phyloP scores from a whole-genome alignment of 1,140 invertebrate genomes.

The Atta colombica region DNA sequence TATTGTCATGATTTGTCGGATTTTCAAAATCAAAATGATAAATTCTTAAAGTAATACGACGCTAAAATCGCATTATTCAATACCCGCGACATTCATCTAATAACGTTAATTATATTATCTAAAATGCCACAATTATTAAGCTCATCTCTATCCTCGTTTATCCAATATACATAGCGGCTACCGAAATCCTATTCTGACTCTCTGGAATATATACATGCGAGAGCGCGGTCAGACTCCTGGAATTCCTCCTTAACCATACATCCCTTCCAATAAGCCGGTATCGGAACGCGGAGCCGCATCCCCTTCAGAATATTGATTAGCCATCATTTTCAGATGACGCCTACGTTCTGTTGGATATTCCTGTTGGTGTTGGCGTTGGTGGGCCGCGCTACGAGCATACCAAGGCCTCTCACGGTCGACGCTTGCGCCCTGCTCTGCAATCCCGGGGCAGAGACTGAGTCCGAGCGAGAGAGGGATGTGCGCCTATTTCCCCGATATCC shows the following conservation, averaged over 20 bases:
- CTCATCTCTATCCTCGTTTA: background rate
- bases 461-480: constrained; percentile 20
- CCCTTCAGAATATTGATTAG: constrained; percentile 84
- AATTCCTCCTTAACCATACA: constrained; percentile 65
- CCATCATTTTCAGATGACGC: constrained; percentile 85
- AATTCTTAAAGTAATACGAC: background rate
- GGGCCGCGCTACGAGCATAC: constrained; percentile 76
- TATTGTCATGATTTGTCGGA: background rate
- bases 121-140: background rate
- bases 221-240: constrained; percentile 33
- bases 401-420: constrained; percentile 52
- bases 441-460: constrained; percentile 36
- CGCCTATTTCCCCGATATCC: constrained; percentile 11
- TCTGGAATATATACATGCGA: background rate
- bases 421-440: constrained; percentile 72
- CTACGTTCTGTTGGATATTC: constrained; percentile 78
- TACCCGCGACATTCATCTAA: background rate
- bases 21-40: background rate
- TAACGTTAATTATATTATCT: constrained; percentile 20
- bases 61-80: background rate
- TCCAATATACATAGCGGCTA: background rate
- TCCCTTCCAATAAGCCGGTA: constrained; percentile 45
- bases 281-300: constrained; percentile 69
- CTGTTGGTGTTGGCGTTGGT: constrained; percentile 72
- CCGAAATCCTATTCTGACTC: background rate